A percentile compares a stretch with the other conserved stretches of the same genome.
Conservation (phyloP, 2,888 invertebrate genomes). For the Serrognathus titanus region DNA sequence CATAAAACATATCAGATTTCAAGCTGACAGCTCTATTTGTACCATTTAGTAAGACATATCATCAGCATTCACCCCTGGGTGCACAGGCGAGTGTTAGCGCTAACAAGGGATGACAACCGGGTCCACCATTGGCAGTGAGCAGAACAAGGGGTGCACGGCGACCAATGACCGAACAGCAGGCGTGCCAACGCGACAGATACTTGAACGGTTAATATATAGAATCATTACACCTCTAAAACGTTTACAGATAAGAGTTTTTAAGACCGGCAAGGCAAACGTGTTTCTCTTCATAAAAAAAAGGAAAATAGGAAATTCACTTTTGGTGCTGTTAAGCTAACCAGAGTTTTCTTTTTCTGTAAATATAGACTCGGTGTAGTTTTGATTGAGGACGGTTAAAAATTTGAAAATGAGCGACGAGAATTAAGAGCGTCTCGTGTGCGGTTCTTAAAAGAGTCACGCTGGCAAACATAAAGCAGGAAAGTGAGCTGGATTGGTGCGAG, state of each 20-base stretch:
- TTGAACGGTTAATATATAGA: slow-evolving; percentile 4
- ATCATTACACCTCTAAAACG: slow-evolving; percentile 9
- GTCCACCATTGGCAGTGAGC: slow-evolving; percentile 18
- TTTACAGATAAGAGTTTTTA: slow-evolving; percentile 10
- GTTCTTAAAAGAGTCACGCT: slow-evolving; percentile 32
- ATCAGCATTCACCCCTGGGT: slow-evolving; percentile 29
- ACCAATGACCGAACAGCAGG: slow-evolving; percentile 22
- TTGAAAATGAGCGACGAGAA: too few relatives aligned
- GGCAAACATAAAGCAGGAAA: slow-evolving; percentile 45
- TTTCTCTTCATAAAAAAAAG: not conserved
- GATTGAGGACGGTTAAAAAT: too few relatives aligned
- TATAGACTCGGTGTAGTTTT: too few relatives aligned
- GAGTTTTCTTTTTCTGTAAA: too few relatives aligned
- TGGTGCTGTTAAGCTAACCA: too few relatives aligned
- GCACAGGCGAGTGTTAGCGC: slow-evolving; percentile 28
- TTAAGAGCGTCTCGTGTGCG: not conserved
- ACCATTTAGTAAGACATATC: slow-evolving; percentile 36
- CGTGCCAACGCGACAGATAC: slow-evolving; percentile 14
- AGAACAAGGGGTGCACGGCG: slow-evolving; percentile 16
- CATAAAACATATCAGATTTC: slow-evolving; percentile 41
- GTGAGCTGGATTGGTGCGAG: slow-evolving; percentile 44
- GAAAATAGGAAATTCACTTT: too few relatives aligned
- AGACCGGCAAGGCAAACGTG: not conserved
- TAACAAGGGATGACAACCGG: slow-evolving; percentile 25
- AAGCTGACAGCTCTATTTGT: slow-evolving; percentile 42